Evolutionary conservation across 1,140 invertebrate species (phyloP), one percentile per base, ranked within the genome.

Genomic region (Rhagoletis zephyria): DNA sequence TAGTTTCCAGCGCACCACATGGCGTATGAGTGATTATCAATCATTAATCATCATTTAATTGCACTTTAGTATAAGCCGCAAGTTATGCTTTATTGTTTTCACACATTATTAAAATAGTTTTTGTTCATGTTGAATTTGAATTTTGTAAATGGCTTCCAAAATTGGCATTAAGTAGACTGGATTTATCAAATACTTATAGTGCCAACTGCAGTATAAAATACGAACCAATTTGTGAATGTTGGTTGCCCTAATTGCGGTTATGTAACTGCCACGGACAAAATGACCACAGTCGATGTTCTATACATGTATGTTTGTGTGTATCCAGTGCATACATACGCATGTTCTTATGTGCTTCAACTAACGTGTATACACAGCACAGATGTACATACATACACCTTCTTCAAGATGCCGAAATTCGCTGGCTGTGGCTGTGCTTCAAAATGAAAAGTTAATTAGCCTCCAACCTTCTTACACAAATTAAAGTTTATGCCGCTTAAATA

Each of bases 1-100:
- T 51, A 2, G 12, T 14, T 30, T 19, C n/a, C 51, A 0, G 9
- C 56, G n/a, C n/a, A 4, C 12, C n/a, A 10, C 9, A 7, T 2
- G n/a, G 48, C 74, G 51, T 56, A 81, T 56, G 45, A 77, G 45
- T 77, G 74, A 81, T 81, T 81, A 56, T 19, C n/a, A n/a, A 77
- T 51, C 56, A 77, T 16, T 77, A 56, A 51, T 77, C 74, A 51
- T 51, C 74, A n/a, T 77, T 77, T 51, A 77, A 77, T 77, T 77
- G 74, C 48, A 40, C 5, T 67, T 77, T 77, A 77, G 51, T 56
- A 77, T 51, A 51, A 77, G 74, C 48, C 48, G n/a, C 48, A 81
- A 81, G 48, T 30, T 10, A 6, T n/a, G 19, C 30, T 81, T 81
- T 51, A 81, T 81, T 81, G 74, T 56, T 81, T 81, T 51, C 42